Evolutionary conservation across 2,113 vertebrate species (phyloP).

Genomic region (Callipepla californica): DNA sequence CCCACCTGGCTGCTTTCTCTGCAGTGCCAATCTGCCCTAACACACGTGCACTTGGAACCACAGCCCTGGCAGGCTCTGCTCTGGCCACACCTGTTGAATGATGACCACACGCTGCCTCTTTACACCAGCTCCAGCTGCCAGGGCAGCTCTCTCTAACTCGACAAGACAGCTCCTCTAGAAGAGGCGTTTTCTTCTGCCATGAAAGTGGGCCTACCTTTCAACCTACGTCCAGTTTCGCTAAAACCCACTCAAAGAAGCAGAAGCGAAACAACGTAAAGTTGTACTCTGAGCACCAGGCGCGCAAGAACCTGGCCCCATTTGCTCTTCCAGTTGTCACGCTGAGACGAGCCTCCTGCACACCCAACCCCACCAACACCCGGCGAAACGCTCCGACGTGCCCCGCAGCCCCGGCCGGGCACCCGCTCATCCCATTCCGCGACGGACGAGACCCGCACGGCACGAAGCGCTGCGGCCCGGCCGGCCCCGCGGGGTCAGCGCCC

Average conservation of each 20-base stretch:
- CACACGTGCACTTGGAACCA: accelerated
- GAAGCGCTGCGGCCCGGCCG: not conserved
- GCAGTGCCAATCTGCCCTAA: not conserved
- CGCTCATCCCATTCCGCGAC: not conserved
- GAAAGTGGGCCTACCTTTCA: not conserved
- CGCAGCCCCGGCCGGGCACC: too few relatives aligned
- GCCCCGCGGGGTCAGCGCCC: not conserved
- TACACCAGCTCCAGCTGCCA: not conserved
- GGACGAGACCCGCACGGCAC: too few relatives aligned
- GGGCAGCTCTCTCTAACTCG: not conserved
- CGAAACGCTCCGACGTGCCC: too few relatives aligned
- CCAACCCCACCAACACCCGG: not conserved
- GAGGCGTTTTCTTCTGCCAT: not conserved
- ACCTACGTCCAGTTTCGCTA: not conserved
- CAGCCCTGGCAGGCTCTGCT: not conserved
- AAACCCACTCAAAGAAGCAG: not conserved
- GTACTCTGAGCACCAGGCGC: accelerated
- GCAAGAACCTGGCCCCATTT: not conserved
- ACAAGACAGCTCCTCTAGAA: not conserved
- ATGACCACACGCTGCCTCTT: not conserved
- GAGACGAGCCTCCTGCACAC: accelerated
- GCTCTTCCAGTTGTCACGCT: not conserved
- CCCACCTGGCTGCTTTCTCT: not conserved
- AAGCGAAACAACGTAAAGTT: not conserved
- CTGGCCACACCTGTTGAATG: not conserved